Conservation (phyloP, 2,113 vertebrate species). For the Zosterops japonicus region DNA sequence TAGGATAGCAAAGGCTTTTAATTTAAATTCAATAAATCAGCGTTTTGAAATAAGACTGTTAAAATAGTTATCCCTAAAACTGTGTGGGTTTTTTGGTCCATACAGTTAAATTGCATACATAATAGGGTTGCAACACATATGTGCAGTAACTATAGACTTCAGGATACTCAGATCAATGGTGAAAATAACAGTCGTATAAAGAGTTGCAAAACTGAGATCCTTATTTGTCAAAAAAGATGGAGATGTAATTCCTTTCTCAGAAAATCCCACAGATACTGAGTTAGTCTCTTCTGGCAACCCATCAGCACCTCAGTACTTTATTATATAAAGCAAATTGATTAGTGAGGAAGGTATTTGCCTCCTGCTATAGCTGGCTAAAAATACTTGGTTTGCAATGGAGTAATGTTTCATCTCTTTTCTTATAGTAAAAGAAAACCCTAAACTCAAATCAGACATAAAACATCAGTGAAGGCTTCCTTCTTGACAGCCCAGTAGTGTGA, state of each 20-base stretch:
- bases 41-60: not conserved
- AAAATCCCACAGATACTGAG: not conserved
- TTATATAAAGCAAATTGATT: not conserved
- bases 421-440: not conserved
- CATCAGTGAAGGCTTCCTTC: not conserved
- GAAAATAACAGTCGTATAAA: not conserved
- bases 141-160: not conserved
- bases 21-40: not conserved
- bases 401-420: not conserved
- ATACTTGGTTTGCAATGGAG: not conserved
- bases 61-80: not conserved
- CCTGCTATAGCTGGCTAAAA: not conserved
- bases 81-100: not conserved
- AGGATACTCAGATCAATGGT: not conserved
- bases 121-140: not conserved
- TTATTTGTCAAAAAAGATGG: not conserved
- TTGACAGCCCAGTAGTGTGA: not conserved
- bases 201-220: not conserved
- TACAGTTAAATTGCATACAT: not conserved
- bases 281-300: not conserved
- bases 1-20: not conserved
- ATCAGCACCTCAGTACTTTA: not conserved
- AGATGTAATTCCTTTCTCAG: not conserved
- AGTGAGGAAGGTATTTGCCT: not conserved
- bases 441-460: not conserved